Evolutionary conservation across 2,113 vertebrate species (phyloP).

Genomic region (Triplophysa tibetana): DNA sequence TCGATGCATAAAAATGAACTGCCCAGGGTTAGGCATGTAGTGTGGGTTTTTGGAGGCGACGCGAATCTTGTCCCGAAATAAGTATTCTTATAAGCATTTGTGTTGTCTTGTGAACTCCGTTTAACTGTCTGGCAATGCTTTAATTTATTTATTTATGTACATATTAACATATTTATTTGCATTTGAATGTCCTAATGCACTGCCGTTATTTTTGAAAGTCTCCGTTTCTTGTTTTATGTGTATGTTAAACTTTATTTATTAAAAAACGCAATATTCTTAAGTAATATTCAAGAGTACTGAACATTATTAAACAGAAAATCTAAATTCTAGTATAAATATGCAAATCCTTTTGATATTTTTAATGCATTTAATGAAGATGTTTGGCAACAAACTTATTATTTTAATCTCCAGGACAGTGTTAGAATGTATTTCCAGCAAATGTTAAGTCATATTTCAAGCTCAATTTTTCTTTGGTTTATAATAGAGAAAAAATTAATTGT

Average conservation of each 20-base stretch:
- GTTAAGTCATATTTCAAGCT: slow-evolving; percentile 8
- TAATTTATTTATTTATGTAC: slow-evolving; percentile 78
- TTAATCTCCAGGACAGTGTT: slow-evolving; percentile 27
- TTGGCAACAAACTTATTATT: neutral
- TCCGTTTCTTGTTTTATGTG: slow-evolving; percentile 64
- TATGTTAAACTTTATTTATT: slow-evolving; percentile 75
- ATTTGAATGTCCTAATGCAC: slow-evolving; percentile 69
- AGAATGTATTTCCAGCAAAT: slow-evolving; percentile 23
- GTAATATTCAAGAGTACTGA: neutral
- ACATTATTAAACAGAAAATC: slow-evolving; percentile 10
- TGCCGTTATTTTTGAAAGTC: slow-evolving; percentile 58
- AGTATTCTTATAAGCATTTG: slow-evolving; percentile 59
- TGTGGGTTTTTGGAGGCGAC: slow-evolving; percentile 10
- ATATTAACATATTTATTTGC: slow-evolving; percentile 76
- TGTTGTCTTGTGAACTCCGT: slow-evolving; percentile 69
- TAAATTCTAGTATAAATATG: neutral
- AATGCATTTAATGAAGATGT: neutral
- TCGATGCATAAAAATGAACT: slow-evolving; percentile 46
- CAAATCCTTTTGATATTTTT: neutral
- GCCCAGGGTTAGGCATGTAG: slow-evolving; percentile 13
- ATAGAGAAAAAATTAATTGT: neutral
- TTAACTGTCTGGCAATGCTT: slow-evolving; percentile 65
- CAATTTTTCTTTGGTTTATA: neutral
- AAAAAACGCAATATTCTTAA: slow-evolving; percentile 22
- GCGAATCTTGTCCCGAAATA: slow-evolving; percentile 26